Evolutionary conservation across 2,797 vertebrate genomes (phyloP).

Genomic region (Girardinus metallicus): DNA sequence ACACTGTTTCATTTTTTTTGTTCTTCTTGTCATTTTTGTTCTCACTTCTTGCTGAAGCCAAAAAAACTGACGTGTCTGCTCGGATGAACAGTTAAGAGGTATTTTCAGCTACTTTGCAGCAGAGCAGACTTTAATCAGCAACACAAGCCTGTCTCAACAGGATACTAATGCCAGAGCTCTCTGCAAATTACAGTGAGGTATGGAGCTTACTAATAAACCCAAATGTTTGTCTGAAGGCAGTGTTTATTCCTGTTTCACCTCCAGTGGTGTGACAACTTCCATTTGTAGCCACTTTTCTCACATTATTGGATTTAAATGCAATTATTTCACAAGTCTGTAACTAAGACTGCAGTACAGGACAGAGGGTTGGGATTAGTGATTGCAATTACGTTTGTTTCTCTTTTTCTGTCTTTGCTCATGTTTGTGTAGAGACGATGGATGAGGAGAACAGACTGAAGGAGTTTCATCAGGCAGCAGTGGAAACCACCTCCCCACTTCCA

Average conservation of each 20-base stretch:
- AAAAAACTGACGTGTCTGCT: conserved; percentile 19
- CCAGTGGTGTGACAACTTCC: conserved; percentile 55
- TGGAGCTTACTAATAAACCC: conserved; percentile 70
- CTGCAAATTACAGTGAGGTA: conserved; percentile 76
- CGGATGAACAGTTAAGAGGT: conserved; percentile 19
- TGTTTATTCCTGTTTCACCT: conserved; percentile 71
- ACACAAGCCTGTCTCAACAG: conserved; percentile 72
- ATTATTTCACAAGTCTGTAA: conserved; percentile 48
- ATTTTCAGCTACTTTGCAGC: conserved; percentile 30
- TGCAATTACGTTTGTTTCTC: conserved; percentile 43
- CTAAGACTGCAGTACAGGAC: conserved; percentile 29
- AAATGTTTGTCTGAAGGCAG: conserved; percentile 74
- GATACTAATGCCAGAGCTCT: conserved; percentile 64
- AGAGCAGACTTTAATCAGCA: conserved; percentile 60
- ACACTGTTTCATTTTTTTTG: background rate
- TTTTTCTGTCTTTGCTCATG: conserved; percentile 54
- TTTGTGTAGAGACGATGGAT: conserved; percentile 64
- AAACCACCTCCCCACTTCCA: conserved; percentile 42
- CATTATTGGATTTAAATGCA: conserved; percentile 36
- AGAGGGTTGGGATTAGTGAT: conserved; percentile 42
- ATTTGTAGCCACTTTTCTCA: conserved; percentile 39
- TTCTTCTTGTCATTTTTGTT: conserved; percentile 5
- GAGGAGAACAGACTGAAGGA: conserved; percentile 77
- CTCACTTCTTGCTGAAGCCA: conserved; percentile 3
- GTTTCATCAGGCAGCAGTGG: conserved; percentile 41